These are phyloP conservation scores for Ceratina australensis DNA, from an alignment of 1,140 invertebrate species.

Conservation along the genomic window DNA sequence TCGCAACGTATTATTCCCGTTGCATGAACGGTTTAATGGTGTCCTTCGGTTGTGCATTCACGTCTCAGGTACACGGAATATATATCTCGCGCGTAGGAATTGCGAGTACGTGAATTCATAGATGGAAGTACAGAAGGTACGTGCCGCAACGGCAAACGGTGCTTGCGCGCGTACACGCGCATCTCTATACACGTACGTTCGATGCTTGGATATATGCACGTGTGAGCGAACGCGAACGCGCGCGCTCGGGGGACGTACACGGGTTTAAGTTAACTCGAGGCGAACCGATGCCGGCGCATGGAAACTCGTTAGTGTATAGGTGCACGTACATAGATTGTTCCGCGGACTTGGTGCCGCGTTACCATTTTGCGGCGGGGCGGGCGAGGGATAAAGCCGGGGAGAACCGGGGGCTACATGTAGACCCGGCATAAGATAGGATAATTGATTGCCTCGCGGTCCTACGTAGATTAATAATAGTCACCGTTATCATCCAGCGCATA, in stretches of 20 bases:
- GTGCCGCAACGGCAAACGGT: slow-evolving; percentile 25
- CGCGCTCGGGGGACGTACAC: background rate
- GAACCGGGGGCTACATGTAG: slow-evolving; percentile 30
- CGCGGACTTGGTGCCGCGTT: slow-evolving; percentile 52
- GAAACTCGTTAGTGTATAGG: slow-evolving; percentile 64
- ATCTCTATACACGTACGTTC: no score
- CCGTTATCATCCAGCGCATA: slow-evolving; percentile 62
- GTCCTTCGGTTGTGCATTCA: slow-evolving; percentile 46
- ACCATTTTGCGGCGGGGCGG: slow-evolving; percentile 62
- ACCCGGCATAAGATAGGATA: slow-evolving; percentile 64
- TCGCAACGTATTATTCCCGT: slow-evolving; percentile 39
- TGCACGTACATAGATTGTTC: slow-evolving; percentile 62
- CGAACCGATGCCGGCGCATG: slow-evolving; percentile 15
- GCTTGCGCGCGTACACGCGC: background rate
- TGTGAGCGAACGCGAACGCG: background rate
- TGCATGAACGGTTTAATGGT: slow-evolving; percentile 54
- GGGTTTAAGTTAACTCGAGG: slow-evolving; percentile 35
- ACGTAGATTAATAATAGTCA: slow-evolving; percentile 68
- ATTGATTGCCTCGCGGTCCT: slow-evolving; percentile 64
- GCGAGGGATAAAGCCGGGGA: slow-evolving; percentile 13
- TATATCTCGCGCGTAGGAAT: slow-evolving; percentile 24
- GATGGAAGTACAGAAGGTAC: slow-evolving; percentile 39
- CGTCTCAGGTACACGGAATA: slow-evolving; percentile 9
- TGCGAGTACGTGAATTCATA: slow-evolving; percentile 49
- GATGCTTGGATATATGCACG: background rate